A percentile compares a stretch with the other conserved stretches of the same genome.
Evolutionary conservation across 2,797 vertebrate species (phyloP).

Genomic region (Diglossa cyanea): DNA sequence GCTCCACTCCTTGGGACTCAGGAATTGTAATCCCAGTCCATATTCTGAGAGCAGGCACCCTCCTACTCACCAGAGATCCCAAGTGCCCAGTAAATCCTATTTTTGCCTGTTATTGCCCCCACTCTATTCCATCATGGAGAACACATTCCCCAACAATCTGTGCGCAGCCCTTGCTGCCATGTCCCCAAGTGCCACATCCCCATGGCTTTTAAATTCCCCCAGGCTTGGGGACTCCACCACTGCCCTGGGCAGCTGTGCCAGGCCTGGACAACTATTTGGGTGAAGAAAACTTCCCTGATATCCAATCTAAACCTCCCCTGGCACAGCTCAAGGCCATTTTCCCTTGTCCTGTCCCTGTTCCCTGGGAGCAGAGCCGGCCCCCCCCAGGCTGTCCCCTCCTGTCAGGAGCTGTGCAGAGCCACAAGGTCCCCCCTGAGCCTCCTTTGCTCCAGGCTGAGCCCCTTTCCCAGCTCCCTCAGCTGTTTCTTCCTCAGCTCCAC

Average conservation of each 20-base stretch:
- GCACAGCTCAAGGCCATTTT: rapidly evolving
- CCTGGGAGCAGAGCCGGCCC: rapidly evolving
- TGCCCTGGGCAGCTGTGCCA: neutral
- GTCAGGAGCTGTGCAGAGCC: neutral
- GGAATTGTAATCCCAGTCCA: neutral
- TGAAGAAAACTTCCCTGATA: rapidly evolving
- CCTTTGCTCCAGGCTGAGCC: neutral
- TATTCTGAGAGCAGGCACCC: neutral
- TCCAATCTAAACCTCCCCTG: rapidly evolving
- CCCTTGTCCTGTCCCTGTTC: neutral
- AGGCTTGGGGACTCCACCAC: neutral
- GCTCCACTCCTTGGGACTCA: neutral
- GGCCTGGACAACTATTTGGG: rapidly evolving
- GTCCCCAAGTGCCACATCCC: neutral
- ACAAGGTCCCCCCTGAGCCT: neutral
- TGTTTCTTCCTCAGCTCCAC: rapidly evolving
- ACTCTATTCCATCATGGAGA: neutral
- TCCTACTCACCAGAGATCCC: neutral
- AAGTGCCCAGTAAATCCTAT: neutral
- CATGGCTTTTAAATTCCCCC: rapidly evolving
- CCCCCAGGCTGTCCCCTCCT: neutral
- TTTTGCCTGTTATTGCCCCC: neutral
- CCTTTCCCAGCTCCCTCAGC: neutral
- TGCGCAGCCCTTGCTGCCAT: neutral
- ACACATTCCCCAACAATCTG: rapidly evolving